Percentiles rank a stretch among this genome's conserved stretches.
Conservation (phyloP, 2,113 vertebrate species). For the Hipposideros armiger region DNA sequence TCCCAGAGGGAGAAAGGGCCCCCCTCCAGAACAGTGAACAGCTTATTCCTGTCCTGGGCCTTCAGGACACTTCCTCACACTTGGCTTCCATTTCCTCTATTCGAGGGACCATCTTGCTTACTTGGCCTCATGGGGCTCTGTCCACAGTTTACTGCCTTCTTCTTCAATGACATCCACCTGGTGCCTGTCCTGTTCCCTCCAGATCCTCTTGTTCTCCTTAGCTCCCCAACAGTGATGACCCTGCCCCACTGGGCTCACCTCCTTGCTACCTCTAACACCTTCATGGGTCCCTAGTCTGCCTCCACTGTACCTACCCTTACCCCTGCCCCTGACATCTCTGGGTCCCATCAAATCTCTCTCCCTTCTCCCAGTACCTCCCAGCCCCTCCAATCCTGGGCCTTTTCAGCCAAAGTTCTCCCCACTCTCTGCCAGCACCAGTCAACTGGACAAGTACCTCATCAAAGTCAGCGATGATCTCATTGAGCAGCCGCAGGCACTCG, state of each 20-base stretch:
- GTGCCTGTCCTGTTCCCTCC: neutral
- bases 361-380: neutral
- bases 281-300: neutral
- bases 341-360: neutral
- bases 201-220: neutral
- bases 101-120: neutral
- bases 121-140: neutral
- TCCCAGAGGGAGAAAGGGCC: neutral
- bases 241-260: neutral
- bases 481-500: constrained; percentile 96
- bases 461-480: constrained; percentile 98
- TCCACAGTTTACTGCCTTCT: neutral
- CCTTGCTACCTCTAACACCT: neutral
- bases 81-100: constrained; percentile 17
- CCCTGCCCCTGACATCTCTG: neutral
- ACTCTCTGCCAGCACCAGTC: neutral
- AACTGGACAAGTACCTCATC: constrained; percentile 90
- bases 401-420: neutral
- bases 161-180: neutral
- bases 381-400: neutral
- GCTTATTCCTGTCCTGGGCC: neutral
- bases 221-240: neutral
- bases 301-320: neutral
- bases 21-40: neutral
- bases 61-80: neutral